Evolutionary conservation across 2,888 invertebrate genomes (phyloP).

Genomic region (Cenopis cana): DNA sequence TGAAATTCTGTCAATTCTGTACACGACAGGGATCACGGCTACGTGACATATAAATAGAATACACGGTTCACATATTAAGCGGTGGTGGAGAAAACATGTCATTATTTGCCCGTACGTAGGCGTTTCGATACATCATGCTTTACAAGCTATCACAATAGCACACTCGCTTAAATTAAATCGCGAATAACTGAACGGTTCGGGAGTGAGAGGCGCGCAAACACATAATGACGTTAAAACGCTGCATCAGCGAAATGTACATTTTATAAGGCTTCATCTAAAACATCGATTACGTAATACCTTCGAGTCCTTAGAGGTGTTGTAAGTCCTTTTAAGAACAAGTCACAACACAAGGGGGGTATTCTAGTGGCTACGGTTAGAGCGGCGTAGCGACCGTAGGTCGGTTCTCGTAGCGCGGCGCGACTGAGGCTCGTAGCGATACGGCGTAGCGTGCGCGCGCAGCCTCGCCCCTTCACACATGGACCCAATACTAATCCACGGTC

Average conservation of each 20-base stretch:
- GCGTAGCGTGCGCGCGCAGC: constrained; percentile 79
- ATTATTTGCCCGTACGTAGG: constrained; percentile 13
- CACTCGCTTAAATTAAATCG: constrained; percentile 29
- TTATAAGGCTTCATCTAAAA: constrained; percentile 35
- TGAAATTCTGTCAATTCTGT: constrained; percentile 2
- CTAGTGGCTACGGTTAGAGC: constrained; percentile 60
- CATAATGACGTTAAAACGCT: constrained; percentile 40
- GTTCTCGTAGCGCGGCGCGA: constrained; percentile 73
- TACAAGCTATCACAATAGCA: constrained; percentile 24
- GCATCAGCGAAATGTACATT: constrained; percentile 22
- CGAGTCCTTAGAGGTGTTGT: constrained; percentile 11
- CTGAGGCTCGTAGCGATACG: constrained; percentile 74
- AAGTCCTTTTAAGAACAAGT: constrained; percentile 22
- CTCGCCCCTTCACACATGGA: constrained; percentile 78
- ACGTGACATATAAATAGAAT: constrained; percentile 36
- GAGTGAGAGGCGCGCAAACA: constrained; percentile 33
- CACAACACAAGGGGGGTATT: constrained; percentile 43
- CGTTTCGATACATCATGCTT: constrained; percentile 10
- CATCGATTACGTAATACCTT: constrained; percentile 39
- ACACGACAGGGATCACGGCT: constrained; percentile 9
- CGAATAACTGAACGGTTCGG: constrained; percentile 30
- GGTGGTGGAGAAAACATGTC: constrained; percentile 12
- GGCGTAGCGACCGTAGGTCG: constrained; percentile 68
- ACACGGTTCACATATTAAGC: constrained; percentile 27
- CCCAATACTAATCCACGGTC: constrained; percentile 78